Base-by-base conservation (phyloP, 2,113 vertebrate genomes). In the Micronycteris hirsuta region DNA sequence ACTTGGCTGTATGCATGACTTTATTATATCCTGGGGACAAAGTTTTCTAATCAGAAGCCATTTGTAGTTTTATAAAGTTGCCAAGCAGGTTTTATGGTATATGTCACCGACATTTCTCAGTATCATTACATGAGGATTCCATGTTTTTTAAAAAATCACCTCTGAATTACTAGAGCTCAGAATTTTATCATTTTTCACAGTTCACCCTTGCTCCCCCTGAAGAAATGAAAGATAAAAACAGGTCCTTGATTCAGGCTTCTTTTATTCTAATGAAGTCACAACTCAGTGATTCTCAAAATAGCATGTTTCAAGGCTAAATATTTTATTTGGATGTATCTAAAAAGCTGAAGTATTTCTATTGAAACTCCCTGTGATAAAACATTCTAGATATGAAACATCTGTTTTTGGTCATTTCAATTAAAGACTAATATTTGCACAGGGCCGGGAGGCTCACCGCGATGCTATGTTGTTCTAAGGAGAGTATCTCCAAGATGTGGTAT, bases 271-370 rank as follows among this genome's bases (percentile, higher is more conserved):
- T 12, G 15, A 85, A 91, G 58, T 81, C 77, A 82, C 33, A 93
- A 56, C 24, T 76, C 85, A 94, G 73, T 26, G 43, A 80, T 80
- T 93, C 95, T 89, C 82, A 93, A 93, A 96, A 93, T 86, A 97
- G 86, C 83, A 36, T 58, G 47, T 86, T 90, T 95, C 38, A 54
- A 91, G 45, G 70, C 56, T 71, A 96, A 95, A 86, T 96, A 70
- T 96, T 97, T 96, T 80, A 93, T 97, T 94, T 97, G 95, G 89
- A 93, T 84, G 7, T 89, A 76, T 93, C 90, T 93, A 86, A 94
- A 85, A 49, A 94, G 77, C 83, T 89, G 67, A 97, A 97, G 63
- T 89, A 93, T 94, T 86, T 96, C 86, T 96, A 76, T 87, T 89
- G 89, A 94, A 96, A 89, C 43, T 88, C 41, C 36, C 71, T 82